Percentiles rank a stretch among this genome's conserved stretches.
phyloP scores from a whole-genome alignment of 2,888 invertebrate species.

The Ennomos erosarius region DNA sequence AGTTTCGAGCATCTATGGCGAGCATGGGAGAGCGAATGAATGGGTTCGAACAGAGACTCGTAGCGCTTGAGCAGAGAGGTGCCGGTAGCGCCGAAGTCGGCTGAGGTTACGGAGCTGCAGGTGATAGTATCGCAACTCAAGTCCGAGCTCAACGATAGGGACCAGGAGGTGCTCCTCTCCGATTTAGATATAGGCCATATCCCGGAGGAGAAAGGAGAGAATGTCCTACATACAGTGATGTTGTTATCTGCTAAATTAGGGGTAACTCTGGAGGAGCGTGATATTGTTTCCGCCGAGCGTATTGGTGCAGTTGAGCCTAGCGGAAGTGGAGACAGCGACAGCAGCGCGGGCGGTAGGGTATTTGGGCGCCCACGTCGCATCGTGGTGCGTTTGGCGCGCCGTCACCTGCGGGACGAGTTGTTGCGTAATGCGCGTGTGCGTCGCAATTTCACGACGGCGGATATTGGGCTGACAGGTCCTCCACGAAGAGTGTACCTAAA shows the following conservation, averaged over 20 bases:
- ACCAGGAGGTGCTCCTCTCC: no score
- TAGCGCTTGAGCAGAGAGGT: constrained; percentile 1
- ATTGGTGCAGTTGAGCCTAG: constrained; percentile 8
- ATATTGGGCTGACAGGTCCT: constrained; percentile 12
- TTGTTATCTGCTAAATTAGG: no score
- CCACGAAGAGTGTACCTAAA: constrained; percentile 28
- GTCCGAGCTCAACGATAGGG: no score
- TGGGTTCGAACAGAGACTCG: constrained; percentile 4
- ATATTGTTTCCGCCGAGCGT: background rate
- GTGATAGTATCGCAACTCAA: background rate
- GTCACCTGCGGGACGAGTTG: constrained; percentile 30
- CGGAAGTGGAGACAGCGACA: no score
- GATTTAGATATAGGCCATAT: no score
- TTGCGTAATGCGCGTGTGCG: constrained; percentile 30
- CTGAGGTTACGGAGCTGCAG: background rate
- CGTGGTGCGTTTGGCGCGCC: constrained; percentile 25
- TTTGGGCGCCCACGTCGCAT: no score
- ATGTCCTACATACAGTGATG: no score
- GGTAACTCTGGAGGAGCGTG: no score
- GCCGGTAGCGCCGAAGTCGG: background rate
- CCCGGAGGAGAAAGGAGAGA: no score
- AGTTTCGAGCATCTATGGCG: background rate
- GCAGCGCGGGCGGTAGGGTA: background rate
- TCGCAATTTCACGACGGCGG: constrained; percentile 23
- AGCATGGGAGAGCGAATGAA: background rate